These are phyloP conservation scores for Temnothorax curvispinosus DNA, from an alignment of 1,140 invertebrate species.

Conservation along the genomic window DNA sequence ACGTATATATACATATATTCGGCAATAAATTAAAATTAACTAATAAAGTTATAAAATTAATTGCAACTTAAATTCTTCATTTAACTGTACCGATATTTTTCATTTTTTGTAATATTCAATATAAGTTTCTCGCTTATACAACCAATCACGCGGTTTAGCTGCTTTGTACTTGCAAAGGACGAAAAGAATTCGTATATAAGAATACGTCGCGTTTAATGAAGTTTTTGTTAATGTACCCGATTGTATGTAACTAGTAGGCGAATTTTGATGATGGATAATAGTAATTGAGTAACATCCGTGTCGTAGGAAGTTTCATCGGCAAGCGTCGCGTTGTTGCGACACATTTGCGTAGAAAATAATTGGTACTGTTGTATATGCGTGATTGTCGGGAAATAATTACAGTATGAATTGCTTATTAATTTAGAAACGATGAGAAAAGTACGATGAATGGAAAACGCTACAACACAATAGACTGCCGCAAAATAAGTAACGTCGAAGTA, in stretches of 20 bases:
- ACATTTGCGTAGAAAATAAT: constrained; percentile 20
- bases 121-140: not conserved
- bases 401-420: constrained; percentile 10
- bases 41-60: not conserved
- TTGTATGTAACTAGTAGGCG: not conserved
- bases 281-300: constrained; percentile 16
- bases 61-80: not conserved
- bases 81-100: not conserved
- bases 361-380: not conserved
- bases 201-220: not conserved
- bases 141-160: not conserved
- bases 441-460: not conserved
- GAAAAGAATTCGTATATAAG: not conserved
- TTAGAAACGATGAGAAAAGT: not conserved
- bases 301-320: constrained; percentile 20
- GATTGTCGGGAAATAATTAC: not conserved
- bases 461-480: not conserved
- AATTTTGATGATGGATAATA: constrained; percentile 8
- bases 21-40: not conserved
- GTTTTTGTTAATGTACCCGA: not conserved
- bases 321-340: not conserved
- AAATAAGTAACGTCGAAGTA: not conserved
- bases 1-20: not conserved
- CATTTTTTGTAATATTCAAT: not conserved
- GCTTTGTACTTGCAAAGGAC: not conserved